Conservation (phyloP, 1,140 invertebrate species). For the Gryllus bimaculatus region DNA sequence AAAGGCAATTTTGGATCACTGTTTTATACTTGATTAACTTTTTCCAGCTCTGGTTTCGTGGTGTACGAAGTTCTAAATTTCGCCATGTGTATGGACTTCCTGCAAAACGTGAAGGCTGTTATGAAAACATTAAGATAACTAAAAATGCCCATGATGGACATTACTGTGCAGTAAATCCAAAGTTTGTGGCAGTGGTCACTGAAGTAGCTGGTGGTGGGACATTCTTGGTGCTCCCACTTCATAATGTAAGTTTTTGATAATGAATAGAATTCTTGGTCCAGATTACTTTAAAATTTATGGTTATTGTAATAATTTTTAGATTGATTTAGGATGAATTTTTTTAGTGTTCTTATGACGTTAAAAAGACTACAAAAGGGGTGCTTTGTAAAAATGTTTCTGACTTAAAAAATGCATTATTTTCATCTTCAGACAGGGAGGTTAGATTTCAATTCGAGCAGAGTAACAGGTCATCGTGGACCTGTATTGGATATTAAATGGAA, state of each 20-base stretch:
- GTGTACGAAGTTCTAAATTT: slow-evolving; percentile 81
- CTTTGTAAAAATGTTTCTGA: neutral
- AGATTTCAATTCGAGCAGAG: slow-evolving; percentile 66
- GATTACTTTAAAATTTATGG: neutral
- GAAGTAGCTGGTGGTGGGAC: slow-evolving; percentile 90
- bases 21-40: slow-evolving; percentile 13
- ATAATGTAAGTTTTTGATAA: slow-evolving; percentile 61
- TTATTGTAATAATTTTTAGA: neutral
- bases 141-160: slow-evolving; percentile 85
- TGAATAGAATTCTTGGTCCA: neutral
- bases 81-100: slow-evolving; percentile 86
- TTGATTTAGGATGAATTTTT: no score
- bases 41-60: slow-evolving; percentile 69
- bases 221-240: slow-evolving; percentile 82
- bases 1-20: no score
- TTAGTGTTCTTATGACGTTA: no score
- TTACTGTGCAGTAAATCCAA: slow-evolving; percentile 88
- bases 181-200: slow-evolving; percentile 87
- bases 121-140: slow-evolving; percentile 88
- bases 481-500: slow-evolving; percentile 84
- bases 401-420: neutral
- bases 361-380: no score
- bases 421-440: slow-evolving; percentile 55
- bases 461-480: slow-evolving; percentile 72
- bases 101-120: slow-evolving; percentile 78